phyloP scores from a whole-genome alignment of 2,113 vertebrate species.

The Myrmecobius fasciatus region DNA sequence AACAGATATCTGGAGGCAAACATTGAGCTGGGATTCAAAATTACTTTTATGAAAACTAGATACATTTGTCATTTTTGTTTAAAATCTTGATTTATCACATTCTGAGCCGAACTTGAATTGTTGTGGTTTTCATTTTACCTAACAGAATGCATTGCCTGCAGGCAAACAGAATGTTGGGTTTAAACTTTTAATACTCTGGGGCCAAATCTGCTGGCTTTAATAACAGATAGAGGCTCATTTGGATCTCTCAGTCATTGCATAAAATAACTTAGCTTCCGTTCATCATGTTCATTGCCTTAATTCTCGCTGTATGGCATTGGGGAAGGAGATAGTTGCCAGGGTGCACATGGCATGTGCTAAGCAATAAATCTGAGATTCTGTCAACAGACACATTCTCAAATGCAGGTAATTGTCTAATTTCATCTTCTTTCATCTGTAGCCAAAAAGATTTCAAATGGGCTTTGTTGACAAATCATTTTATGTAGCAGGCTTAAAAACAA shows the following conservation, averaged over 20 bases:
- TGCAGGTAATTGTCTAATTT: conserved; percentile 73
- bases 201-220: conserved; percentile 77
- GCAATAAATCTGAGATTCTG: conserved; percentile 67
- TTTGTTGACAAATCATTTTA: conserved; percentile 71
- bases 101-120: conserved; percentile 62
- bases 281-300: conserved; percentile 67
- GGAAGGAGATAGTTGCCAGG: conserved; percentile 16
- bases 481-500: conserved; percentile 53
- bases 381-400: conserved; percentile 53
- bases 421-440: conserved; percentile 71
- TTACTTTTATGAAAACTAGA: conserved; percentile 57
- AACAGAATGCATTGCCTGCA: conserved; percentile 74
- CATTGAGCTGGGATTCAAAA: conserved; percentile 46
- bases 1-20: conserved; percentile 57
- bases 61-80: conserved; percentile 74
- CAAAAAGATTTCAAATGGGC: conserved; percentile 64
- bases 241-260: conserved; percentile 54
- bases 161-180: conserved; percentile 77
- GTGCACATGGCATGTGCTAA: conserved; percentile 19
- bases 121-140: conserved; percentile 71
- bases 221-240: conserved; percentile 75
- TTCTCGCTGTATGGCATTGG: conserved; percentile 30
- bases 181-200: conserved; percentile 77
- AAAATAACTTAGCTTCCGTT: conserved; percentile 53
- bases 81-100: conserved; percentile 74